Evolutionary conservation across 2,888 invertebrate species (phyloP).

Genomic region (Teleogryllus oceanicus): DNA sequence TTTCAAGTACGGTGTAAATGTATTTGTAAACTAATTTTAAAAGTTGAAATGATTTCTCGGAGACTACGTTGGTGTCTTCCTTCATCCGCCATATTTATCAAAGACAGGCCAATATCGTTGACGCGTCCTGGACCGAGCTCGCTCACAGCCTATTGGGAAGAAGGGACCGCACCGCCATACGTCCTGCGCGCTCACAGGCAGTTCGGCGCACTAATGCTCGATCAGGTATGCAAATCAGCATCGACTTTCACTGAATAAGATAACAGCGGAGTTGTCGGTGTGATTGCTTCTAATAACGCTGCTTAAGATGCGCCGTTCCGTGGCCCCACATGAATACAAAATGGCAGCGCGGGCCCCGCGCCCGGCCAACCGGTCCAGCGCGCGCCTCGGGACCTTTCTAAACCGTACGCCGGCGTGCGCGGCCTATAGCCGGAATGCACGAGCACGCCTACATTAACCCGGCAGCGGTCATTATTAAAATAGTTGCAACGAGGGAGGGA

Average conservation of each 20-base stretch:
- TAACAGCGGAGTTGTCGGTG: constrained; percentile 25
- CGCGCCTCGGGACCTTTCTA: constrained; percentile 20
- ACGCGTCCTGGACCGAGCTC: too few species aligned
- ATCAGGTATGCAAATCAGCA: constrained; percentile 33
- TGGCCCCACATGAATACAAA: constrained; percentile 36
- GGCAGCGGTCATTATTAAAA: constrained; percentile 23
- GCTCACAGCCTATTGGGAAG: too few species aligned
- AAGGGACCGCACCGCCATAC: too few species aligned
- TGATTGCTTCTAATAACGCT: constrained; percentile 35
- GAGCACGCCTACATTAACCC: constrained; percentile 22
- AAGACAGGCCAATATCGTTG: too few species aligned
- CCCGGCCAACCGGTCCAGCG: constrained; percentile 28
- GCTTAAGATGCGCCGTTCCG: constrained; percentile 34
- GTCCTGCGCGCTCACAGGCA: too few species aligned
- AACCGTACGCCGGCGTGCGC: background rate
- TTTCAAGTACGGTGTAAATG: too few species aligned
- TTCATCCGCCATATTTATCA: too few species aligned
- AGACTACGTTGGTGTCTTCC: too few species aligned
- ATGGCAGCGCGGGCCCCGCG: constrained; percentile 32
- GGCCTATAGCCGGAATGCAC: constrained; percentile 18
- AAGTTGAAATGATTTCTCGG: too few species aligned
- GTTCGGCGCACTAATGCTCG: constrained; percentile 22
- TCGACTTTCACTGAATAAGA: constrained; percentile 31
- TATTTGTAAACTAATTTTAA: too few species aligned
- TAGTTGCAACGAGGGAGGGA: background rate